Conservation (phyloP, 2,888 invertebrate species). For the Scaptomyza tumidula region DNA sequence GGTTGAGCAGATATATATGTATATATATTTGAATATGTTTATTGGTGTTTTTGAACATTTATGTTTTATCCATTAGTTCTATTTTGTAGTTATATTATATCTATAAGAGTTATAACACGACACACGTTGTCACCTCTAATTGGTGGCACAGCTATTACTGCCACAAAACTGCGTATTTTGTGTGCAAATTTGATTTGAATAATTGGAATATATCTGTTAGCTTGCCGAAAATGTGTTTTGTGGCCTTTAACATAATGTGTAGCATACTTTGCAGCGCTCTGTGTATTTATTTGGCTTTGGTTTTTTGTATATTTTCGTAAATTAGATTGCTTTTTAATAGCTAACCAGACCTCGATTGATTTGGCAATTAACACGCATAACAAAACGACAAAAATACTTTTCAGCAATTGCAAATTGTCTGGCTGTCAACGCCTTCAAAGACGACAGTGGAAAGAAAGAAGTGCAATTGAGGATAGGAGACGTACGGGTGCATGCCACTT, state of each 20-base stretch:
- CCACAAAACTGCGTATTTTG: constrained; percentile 9
- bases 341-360: constrained; percentile 55
- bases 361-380: constrained; percentile 68
- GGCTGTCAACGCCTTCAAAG: constrained; percentile 62
- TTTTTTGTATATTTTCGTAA: constrained; percentile 33
- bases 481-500: constrained; percentile 17
- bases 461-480: neutral
- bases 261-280: constrained; percentile 37
- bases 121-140: constrained; percentile 7
- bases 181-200: constrained; percentile 78
- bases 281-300: neutral
- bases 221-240: constrained; percentile 51
- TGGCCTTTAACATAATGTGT: constrained; percentile 49
- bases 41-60: too few species aligned
- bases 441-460: neutral
- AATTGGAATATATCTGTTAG: constrained; percentile 68
- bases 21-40: too few species aligned
- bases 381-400: constrained; percentile 59
- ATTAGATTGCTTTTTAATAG: constrained; percentile 74
- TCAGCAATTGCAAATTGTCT: constrained; percentile 61
- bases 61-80: too few species aligned
- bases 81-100: too few species aligned
- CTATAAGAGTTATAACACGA: constrained; percentile 1
- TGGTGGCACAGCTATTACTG: constrained; percentile 6
- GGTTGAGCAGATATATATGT: too few species aligned